Evolutionary conservation across 2,797 vertebrate species (phyloP), one percentile per base, ranked within the genome.

Genomic region (Morus bassanus): DNA sequence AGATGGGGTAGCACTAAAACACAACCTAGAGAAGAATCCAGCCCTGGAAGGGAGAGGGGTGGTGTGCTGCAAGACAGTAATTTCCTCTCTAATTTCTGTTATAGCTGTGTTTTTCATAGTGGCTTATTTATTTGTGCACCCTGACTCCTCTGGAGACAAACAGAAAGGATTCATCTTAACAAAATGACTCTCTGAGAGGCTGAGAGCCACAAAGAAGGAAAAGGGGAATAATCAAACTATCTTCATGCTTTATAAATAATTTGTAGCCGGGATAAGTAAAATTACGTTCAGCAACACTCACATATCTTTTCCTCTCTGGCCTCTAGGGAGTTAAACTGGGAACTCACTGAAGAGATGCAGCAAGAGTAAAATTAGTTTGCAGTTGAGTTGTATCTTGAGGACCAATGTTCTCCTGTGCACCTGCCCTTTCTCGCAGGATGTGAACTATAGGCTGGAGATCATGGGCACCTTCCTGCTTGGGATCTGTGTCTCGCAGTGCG

Each of bases 401-500:
- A 89, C 68, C 31, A 68, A 33, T 8, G 17, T 70, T 22, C 33
- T 68, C 33, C 25, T 65, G 28, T 69, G 17, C 2, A 1, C 25
- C 28, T 48, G 4, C 8, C 11, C 37, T 14, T 76, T 61, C 68
- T 80, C 3, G 0, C 37, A 83, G 60, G 39, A 60, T 3, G 3
- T 15, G 23, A 53, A 28, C 51, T 59, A 19, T 5, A 37, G 25
- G 41, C 43, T 57, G 33, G 46, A 89, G 48, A 78, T 50, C 15
- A 6, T 0, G 2, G 25, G 6, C 37, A 50, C 18, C 76, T 33
- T 61, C 41, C 25, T 50, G n/a, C 3, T 0, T 54, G 37, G 27
- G 45, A 70, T 46, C 61, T 78, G 79, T 11, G 8, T 19, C 41
- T 76, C 6, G 4, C 43, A 64, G 13, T 7, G 31, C 1, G 4